These are phyloP conservation scores for Nomada lathburiana DNA, from an alignment of 2,888 invertebrate genomes.

Conservation along the genomic window DNA sequence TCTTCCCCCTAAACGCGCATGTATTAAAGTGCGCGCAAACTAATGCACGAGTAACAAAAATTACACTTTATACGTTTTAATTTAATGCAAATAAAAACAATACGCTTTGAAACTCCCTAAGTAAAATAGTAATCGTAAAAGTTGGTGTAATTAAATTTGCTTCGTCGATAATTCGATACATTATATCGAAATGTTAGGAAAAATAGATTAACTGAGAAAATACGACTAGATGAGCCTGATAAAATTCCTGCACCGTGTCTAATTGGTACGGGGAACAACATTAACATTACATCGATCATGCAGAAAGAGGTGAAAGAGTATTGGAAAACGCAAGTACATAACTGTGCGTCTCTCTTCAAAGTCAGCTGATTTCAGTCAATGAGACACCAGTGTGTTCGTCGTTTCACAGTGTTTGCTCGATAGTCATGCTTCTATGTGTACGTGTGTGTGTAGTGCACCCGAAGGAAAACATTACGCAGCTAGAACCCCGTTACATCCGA, in stretches of 20 bases:
- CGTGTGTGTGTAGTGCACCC: slow-evolving; percentile 43
- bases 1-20: neutral
- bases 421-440: slow-evolving; percentile 14
- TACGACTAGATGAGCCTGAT: neutral
- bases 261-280: neutral
- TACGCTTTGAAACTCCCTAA: neutral
- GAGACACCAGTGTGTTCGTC: slow-evolving; percentile 67
- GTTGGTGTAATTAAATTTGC: neutral
- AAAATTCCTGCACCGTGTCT: neutral
- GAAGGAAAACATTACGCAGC: slow-evolving; percentile 74
- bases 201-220: neutral
- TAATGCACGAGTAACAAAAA: neutral
- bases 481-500: slow-evolving; percentile 73
- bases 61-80: neutral
- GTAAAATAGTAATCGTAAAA: neutral
- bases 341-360: slow-evolving; percentile 50
- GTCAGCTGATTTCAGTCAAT: slow-evolving; percentile 81
- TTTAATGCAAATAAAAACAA: neutral
- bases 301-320: slow-evolving; percentile 1
- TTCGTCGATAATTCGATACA: neutral
- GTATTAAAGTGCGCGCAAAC: neutral
- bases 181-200: neutral
- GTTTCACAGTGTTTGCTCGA: slow-evolving; percentile 44
- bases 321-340: slow-evolving; percentile 12
- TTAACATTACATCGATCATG: too few species aligned